phyloP scores from a whole-genome alignment of 2,888 invertebrate species.

The Euspilapteryx auroguttella region DNA sequence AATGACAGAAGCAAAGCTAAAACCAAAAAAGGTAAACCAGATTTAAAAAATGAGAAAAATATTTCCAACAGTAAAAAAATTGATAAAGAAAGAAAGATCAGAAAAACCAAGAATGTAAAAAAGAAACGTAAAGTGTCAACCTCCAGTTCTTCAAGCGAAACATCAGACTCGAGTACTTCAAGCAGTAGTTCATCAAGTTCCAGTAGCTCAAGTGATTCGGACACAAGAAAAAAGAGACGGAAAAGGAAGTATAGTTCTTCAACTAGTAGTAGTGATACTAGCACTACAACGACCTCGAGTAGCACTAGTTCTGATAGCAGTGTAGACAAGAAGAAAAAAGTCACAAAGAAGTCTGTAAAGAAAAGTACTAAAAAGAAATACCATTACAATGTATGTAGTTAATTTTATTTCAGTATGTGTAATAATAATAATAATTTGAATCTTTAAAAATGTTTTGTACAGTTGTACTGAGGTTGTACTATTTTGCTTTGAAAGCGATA shows the following conservation, averaged over 20 bases:
- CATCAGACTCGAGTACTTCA: slow-evolving; percentile 27
- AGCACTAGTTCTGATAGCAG: slow-evolving; percentile 22
- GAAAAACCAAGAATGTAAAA: slow-evolving; percentile 8
- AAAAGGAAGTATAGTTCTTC: slow-evolving; percentile 16
- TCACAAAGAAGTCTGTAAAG: too few relatives aligned
- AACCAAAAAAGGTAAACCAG: slow-evolving; percentile 8
- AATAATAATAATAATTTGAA: too few relatives aligned
- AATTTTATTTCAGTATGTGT: too few relatives aligned
- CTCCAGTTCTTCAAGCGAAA: slow-evolving; percentile 29
- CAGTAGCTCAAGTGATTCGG: slow-evolving; percentile 24
- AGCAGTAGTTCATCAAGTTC: slow-evolving; percentile 35
- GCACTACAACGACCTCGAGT: background rate
- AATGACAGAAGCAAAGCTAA: slow-evolving; percentile 11
- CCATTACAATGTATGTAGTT: too few relatives aligned
- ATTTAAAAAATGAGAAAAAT: slow-evolving; percentile 10
- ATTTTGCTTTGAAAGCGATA: too few relatives aligned
- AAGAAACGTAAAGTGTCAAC: slow-evolving; percentile 34
- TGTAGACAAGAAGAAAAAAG: slow-evolving; percentile 13
- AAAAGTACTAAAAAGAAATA: too few relatives aligned
- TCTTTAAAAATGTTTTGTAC: too few relatives aligned
- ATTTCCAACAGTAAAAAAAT: slow-evolving; percentile 11
- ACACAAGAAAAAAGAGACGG: slow-evolving; percentile 22
- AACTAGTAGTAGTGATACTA: background rate
- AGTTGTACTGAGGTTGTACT: too few relatives aligned
- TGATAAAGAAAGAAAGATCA: slow-evolving; percentile 12